These are phyloP conservation scores for Pterocles burchelli DNA, from an alignment of 2,113 vertebrate species.

Conservation along the genomic window DNA sequence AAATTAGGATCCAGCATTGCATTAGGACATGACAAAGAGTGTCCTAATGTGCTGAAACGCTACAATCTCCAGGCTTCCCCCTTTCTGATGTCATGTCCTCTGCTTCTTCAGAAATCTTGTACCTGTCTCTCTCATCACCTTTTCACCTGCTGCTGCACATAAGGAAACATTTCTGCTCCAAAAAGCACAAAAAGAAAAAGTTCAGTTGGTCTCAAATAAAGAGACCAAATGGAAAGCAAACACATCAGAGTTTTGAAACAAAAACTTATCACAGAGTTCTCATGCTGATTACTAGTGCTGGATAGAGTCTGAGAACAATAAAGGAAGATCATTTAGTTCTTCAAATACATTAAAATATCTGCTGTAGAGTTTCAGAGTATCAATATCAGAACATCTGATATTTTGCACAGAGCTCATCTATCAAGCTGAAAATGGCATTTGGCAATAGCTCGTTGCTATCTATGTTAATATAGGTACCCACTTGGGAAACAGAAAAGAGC, in stretches of 20 bases:
- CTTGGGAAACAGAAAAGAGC: not conserved
- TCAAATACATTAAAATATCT: not conserved
- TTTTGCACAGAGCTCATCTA: not conserved
- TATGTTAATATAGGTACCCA: not conserved
- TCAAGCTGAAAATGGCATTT: not conserved
- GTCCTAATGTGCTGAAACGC: not conserved
- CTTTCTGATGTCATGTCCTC: not conserved
- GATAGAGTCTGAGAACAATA: not conserved
- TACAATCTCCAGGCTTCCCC: not conserved
- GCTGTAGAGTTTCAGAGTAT: not conserved
- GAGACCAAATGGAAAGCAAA: not conserved
- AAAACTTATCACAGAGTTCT: not conserved
- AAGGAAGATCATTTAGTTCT: not conserved
- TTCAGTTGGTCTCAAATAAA: not conserved
- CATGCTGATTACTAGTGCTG: not conserved
- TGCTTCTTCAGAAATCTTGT: not conserved
- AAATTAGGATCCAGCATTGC: not conserved
- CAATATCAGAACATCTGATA: not conserved
- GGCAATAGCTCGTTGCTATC: not conserved
- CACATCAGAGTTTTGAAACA: not conserved
- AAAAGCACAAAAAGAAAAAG: not conserved
- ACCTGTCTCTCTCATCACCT: not conserved
- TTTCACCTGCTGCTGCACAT: not conserved
- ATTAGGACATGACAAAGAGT: not conserved
- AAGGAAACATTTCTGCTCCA: not conserved